Base-by-base conservation (phyloP, 1,140 invertebrate genomes). In the Leptopilina boulardi region DNA sequence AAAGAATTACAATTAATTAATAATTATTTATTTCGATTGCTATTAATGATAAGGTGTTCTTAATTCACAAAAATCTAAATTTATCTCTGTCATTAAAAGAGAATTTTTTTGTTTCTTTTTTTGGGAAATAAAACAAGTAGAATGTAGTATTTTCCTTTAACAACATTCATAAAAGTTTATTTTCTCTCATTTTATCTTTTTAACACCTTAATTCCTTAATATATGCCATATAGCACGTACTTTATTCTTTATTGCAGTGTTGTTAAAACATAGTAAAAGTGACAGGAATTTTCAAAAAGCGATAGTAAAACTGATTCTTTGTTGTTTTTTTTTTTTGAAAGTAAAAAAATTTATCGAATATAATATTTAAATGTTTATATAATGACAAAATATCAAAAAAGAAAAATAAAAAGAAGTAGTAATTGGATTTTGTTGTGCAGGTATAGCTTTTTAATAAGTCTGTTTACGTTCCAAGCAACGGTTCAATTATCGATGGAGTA, bases 401-500 rank as follows among this genome's bases (percentile, higher is more conserved):
- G 30, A 34, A 34, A 34, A 34, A 34, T 8, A 15, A 47, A n/a
- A 18, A 18, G 18, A n/a, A n/a, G n/a, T 54, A 21, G 47, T 18
- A 51, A 51, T 51, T 51, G 47, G 6, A 5, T 51, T 51, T 51
- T n/a, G 15, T 47, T 47, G 15, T 51, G n/a, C n/a, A 51, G 15
- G 47, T 51, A 38, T 38, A 18, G n/a, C 47, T 26, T 66, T 66
- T 30, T 30, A 66, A 66, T 26, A 66, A 66, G 56, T 30, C 11
- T 26, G 56, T 66, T 66, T 26, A 23, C 21, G 21, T 66, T 11
- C 9, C 19, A 30, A 66, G 23, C 8, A 66, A 26, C 11, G 23
- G 21, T 66, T 23, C 23, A 66, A 66, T 66, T 66, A 66, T 66
- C 56, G 56, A 66, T 66, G 56, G 23, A 66, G 56, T 15, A 26